Base-by-base conservation (phyloP, 2,797 vertebrate genomes). In the Myotis daubentonii region DNA sequence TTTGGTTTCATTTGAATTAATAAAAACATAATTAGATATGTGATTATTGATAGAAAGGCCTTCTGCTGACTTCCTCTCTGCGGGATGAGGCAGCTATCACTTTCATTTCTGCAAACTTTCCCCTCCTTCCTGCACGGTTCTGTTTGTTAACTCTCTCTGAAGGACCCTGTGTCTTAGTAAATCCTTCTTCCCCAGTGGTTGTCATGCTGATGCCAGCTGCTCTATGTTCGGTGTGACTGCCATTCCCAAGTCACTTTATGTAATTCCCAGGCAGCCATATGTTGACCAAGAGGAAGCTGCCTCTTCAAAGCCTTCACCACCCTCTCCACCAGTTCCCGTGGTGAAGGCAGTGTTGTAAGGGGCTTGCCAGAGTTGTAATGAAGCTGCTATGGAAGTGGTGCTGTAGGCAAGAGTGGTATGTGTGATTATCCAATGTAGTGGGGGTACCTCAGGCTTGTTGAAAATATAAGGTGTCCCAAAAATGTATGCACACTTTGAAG, bases 1-100 rank as follows among this genome's bases (percentile, higher is more conserved):
- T 95, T 95, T 22, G 70, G 33, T 88, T 95, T 88, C 53, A 55
- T 85, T 85, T 79, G 76, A 87, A 75, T 87, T 92, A 47, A 22
- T 92, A 36, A 81, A 79, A 66, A 36, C 19, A n/a, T 41, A 74
- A 53, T 44, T 62, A 91, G 70, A 33, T 17, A 62, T 1, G 1
- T 38, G 12, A 11, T 84, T 76, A 19, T 91, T 66, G 36, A 41
- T 25, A 25, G 74, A 72, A 87, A 60, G 33, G 2, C 38, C 12
- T 65, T 80, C n/a, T 51, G 33, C 84, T 41, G 19, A 44, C 55
- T 76, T 65, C 7, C 23, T 16, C 7, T 49, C 5, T 93, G 25
- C 6, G 79, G 20, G 23, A 20, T 49, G 2, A 68, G 25, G 53
- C 28, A 38, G 9, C 30, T 44, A 9, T 28, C 25, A 76, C n/a